Percentiles rank a stretch among this genome's conserved stretches.
phyloP scores from a whole-genome alignment of 2,797 vertebrate species.

The Phataginus tricuspis region DNA sequence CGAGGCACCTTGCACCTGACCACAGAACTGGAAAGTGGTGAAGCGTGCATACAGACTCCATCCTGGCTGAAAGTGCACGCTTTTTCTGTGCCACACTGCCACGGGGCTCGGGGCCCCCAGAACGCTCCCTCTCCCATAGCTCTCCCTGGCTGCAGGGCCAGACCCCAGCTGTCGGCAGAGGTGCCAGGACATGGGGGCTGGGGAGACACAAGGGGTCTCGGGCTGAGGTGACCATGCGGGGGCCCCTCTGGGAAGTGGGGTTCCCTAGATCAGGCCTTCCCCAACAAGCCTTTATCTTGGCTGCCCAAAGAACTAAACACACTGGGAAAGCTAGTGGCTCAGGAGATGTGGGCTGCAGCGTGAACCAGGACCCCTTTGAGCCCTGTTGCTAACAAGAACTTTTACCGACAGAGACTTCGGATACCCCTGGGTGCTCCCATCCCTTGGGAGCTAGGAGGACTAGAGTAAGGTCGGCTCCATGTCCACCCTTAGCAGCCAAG shows the following conservation, averaged over 20 bases:
- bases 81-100: not conserved
- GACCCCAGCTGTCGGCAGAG: not conserved
- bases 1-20: not conserved
- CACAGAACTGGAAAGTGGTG: not conserved
- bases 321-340: not conserved
- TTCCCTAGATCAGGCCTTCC: not conserved
- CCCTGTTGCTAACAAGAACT: not conserved
- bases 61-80: not conserved
- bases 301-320: not conserved
- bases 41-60: not conserved
- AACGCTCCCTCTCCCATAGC: not conserved
- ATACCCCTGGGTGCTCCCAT: not conserved
- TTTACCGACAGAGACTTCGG: not conserved
- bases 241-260: not conserved
- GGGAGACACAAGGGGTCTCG: not conserved
- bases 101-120: not conserved
- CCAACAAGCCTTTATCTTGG: not conserved
- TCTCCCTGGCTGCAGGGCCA: not conserved
- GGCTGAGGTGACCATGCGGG: not conserved
- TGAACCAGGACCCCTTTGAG: slow-evolving; percentile 46
- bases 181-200: not conserved
- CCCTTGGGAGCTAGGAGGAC: not conserved
- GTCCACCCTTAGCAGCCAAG: not conserved
- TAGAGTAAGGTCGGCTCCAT: not conserved
- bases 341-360: not conserved